Evolutionary conservation across 2,113 vertebrate species (phyloP).

Genomic region (Elgaria multicarinata): DNA sequence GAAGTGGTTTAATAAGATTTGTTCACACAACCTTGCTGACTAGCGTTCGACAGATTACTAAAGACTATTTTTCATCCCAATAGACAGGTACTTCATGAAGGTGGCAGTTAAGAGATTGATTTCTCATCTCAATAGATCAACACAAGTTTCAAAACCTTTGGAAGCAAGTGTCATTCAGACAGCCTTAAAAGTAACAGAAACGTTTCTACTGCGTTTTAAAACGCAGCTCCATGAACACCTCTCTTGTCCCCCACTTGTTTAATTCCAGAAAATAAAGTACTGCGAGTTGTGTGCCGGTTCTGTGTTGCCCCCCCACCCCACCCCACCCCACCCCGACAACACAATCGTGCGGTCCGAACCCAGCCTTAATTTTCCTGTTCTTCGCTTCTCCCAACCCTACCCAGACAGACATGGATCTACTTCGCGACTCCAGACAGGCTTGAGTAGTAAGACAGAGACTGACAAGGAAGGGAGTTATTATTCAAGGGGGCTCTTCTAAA

Average conservation of each 20-base stretch:
- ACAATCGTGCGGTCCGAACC: too few relatives aligned
- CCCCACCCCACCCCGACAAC: too few relatives aligned
- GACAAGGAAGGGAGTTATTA: fast-evolving
- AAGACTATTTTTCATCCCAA: too few relatives aligned
- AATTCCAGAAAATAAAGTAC: too few relatives aligned
- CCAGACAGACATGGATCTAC: too few relatives aligned
- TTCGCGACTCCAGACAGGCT: too few relatives aligned
- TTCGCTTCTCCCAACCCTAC: background rate
- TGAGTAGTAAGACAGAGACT: background rate
- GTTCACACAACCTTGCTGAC: background rate
- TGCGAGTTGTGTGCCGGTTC: too few relatives aligned
- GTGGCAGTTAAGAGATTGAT: too few relatives aligned
- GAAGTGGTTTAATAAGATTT: background rate
- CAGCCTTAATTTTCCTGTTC: too few relatives aligned
- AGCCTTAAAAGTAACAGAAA: background rate
- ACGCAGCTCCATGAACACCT: background rate
- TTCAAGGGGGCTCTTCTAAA: background rate
- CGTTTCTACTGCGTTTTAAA: background rate
- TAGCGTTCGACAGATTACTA: background rate
- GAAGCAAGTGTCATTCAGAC: background rate
- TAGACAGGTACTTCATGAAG: background rate
- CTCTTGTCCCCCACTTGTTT: too few relatives aligned
- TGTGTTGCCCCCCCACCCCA: too few relatives aligned
- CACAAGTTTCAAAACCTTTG: background rate
- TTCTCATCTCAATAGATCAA: background rate